phyloP scores from a whole-genome alignment of 2,888 invertebrate species.

The Phragmatobia fuliginosa region DNA sequence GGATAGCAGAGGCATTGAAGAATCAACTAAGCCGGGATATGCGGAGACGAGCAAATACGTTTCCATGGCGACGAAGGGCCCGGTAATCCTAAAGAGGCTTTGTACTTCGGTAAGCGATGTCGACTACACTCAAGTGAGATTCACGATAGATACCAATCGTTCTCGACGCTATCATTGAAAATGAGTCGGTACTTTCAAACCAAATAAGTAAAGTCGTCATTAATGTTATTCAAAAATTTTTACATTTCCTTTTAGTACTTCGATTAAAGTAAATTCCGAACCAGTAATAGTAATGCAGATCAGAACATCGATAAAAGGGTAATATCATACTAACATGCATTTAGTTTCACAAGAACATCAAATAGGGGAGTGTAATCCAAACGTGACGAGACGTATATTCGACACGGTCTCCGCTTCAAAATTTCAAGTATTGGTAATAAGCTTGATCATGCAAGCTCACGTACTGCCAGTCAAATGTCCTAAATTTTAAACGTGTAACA shows the following conservation, averaged over 20 bases:
- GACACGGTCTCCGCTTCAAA: slow-evolving; percentile 62
- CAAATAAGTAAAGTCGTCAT: slow-evolving; percentile 30
- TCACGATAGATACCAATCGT: slow-evolving; percentile 61
- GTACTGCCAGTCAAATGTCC: slow-evolving; percentile 76
- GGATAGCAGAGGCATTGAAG: slow-evolving; percentile 78
- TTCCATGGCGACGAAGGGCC: slow-evolving; percentile 76
- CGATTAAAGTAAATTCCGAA: neutral
- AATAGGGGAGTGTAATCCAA: slow-evolving; percentile 69
- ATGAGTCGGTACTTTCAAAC: slow-evolving; percentile 39
- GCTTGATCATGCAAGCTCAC: slow-evolving; percentile 82
- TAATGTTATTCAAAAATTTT: slow-evolving; percentile 30
- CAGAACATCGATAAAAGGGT: slow-evolving; percentile 34
- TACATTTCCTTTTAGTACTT: too few relatives aligned
- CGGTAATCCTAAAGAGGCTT: slow-evolving; percentile 83
- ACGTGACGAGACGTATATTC: slow-evolving; percentile 75
- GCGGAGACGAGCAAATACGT: slow-evolving; percentile 77
- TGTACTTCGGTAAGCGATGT: slow-evolving; percentile 74
- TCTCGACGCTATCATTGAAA: slow-evolving; percentile 48
- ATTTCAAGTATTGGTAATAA: slow-evolving; percentile 79
- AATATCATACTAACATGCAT: slow-evolving; percentile 53
- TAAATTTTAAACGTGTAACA: slow-evolving; percentile 72
- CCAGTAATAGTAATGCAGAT: neutral
- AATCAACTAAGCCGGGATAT: slow-evolving; percentile 77
- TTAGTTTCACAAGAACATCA: slow-evolving; percentile 57
- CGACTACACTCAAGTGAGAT: slow-evolving; percentile 71